Conservation (phyloP, 2,888 invertebrate species). For the Tiliacea aurago region DNA sequence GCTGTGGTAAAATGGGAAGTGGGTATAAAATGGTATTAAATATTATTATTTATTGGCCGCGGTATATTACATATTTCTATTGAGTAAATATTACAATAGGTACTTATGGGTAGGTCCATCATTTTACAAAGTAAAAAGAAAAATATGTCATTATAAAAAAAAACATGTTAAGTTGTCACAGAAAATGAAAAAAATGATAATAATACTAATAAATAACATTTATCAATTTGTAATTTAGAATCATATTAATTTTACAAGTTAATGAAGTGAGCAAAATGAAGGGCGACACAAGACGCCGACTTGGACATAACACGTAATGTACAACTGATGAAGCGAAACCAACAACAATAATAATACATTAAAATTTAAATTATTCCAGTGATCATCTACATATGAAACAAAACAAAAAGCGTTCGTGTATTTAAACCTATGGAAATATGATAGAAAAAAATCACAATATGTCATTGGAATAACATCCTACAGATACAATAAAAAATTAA, state of each 20-base stretch:
- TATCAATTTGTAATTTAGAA: slow-evolving; percentile 68
- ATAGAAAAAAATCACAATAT: slow-evolving; percentile 88
- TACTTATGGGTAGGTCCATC: slow-evolving; percentile 77
- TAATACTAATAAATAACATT: slow-evolving; percentile 69
- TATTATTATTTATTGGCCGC: slow-evolving; percentile 89
- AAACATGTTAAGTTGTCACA: slow-evolving; percentile 61
- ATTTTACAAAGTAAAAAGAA: slow-evolving; percentile 72
- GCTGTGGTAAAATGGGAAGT: slow-evolving; percentile 87
- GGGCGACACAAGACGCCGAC: slow-evolving; percentile 72
- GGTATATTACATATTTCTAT: slow-evolving; percentile 84
- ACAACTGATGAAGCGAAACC: slow-evolving; percentile 80
- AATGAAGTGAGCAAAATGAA: slow-evolving; percentile 80
- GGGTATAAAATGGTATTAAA: slow-evolving; percentile 90
- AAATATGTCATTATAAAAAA: slow-evolving; percentile 56
- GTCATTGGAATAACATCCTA: slow-evolving; percentile 87
- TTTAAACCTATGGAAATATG: slow-evolving; percentile 85
- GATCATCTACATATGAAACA: slow-evolving; percentile 75
- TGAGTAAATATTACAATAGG: slow-evolving; percentile 81
- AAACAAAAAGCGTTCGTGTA: slow-evolving; percentile 80
- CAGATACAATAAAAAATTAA: slow-evolving; percentile 80
- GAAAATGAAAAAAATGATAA: slow-evolving; percentile 65
- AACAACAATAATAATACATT: slow-evolving; percentile 78
- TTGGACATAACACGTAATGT: slow-evolving; percentile 71
- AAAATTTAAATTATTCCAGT: slow-evolving; percentile 78
- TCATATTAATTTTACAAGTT: slow-evolving; percentile 67